Evolutionary conservation across 2,797 vertebrate genomes (phyloP).

Genomic region (Lagocephalus sceleratus): DNA sequence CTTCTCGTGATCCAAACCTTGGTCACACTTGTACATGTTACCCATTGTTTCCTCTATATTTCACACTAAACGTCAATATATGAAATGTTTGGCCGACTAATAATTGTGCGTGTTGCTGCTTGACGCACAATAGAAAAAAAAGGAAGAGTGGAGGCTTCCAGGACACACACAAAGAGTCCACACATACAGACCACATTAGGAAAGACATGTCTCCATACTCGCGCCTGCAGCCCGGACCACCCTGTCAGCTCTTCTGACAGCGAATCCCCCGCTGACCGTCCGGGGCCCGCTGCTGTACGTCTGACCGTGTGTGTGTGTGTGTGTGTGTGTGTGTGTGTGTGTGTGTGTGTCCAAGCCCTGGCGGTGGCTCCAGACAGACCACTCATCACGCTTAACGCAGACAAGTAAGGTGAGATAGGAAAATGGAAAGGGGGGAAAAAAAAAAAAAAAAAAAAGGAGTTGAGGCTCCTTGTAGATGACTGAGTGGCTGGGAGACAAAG

Average conservation of each 20-base stretch:
- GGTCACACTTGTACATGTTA: too few species aligned
- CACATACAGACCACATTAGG: conserved; percentile 45
- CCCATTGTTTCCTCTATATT: too few species aligned
- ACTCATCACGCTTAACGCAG: conserved; percentile 26
- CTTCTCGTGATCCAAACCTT: too few species aligned
- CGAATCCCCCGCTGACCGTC: conserved; percentile 27
- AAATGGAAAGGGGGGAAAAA: too few species aligned
- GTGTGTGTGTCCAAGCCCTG: conserved; percentile 41
- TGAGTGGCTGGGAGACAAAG: conserved; percentile 16
- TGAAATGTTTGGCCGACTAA: too few species aligned
- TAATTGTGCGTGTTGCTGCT: too few species aligned
- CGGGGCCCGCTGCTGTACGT: conserved; percentile 16
- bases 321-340: conserved; percentile 12
- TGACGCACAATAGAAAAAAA: too few species aligned
- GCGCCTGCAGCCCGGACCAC: conserved; percentile 59
- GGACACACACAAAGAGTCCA: conserved; percentile 39
- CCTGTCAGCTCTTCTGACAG: conserved; percentile 54
- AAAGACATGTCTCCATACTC: conserved; percentile 44
- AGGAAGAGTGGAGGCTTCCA: background rate
- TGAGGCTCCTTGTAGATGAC: conserved; percentile 24
- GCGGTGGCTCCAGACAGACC: conserved; percentile 52
- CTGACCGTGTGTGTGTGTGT: conserved; percentile 31
- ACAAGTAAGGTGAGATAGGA: conserved; percentile 54
- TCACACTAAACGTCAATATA: too few species aligned
- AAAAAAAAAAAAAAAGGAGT: too few species aligned